Percentiles rank a stretch among this genome's conserved stretches.
phyloP scores from a whole-genome alignment of 2,113 vertebrate genomes.

The Otus sunia region DNA sequence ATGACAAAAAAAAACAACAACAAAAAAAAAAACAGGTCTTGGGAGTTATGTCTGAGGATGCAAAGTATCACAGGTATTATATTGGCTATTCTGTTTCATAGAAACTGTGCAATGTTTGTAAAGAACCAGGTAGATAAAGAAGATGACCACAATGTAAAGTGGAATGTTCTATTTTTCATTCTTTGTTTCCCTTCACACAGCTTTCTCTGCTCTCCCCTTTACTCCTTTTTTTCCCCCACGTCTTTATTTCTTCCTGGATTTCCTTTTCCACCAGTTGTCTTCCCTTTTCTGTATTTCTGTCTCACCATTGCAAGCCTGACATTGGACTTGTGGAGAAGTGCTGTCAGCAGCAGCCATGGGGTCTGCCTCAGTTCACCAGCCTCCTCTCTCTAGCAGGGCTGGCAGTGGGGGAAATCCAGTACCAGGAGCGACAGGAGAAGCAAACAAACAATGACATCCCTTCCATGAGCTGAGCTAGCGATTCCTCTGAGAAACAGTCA shows the following conservation, averaged over 20 bases:
- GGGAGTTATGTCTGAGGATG: neutral
- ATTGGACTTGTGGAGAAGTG: neutral
- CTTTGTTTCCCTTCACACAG: neutral
- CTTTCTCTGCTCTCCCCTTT: neutral
- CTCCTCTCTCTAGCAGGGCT: neutral
- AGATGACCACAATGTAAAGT: neutral
- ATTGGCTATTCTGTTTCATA: neutral
- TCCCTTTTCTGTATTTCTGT: neutral
- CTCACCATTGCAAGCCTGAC: neutral
- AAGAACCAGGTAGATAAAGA: neutral
- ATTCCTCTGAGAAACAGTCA: neutral
- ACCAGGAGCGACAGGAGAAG: neutral
- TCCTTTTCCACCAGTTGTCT: neutral
- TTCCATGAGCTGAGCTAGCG: neutral
- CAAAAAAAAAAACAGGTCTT: neutral
- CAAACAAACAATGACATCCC: neutral
- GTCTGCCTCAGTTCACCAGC: neutral
- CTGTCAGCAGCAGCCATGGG: neutral
- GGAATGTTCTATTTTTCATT: neutral
- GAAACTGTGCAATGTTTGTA: neutral
- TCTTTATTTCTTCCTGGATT: neutral
- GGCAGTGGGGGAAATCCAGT: neutral
- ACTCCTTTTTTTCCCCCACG: accelerated
- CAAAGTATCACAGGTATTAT: neutral
- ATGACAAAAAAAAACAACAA: neutral